These are phyloP conservation scores for Caenorhabditis becei DNA, from an alignment of 2,888 invertebrate genomes.

Conservation along the genomic window DNA sequence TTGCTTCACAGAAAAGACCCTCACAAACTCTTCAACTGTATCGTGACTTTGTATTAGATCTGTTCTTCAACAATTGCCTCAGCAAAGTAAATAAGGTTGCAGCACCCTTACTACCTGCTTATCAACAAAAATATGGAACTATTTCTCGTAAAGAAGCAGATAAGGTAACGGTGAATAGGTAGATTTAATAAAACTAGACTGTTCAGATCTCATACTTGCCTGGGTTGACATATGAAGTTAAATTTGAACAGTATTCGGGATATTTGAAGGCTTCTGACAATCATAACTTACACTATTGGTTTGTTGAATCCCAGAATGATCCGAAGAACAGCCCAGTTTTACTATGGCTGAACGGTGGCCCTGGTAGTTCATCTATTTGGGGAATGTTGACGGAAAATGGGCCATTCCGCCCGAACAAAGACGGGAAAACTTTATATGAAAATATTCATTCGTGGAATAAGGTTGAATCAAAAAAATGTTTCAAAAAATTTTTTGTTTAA, in stretches of 20 bases:
- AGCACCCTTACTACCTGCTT: conserved; percentile 50
- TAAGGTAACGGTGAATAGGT: conserved; percentile 27
- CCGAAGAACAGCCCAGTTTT: conserved; percentile 63
- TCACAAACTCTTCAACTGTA: conserved; percentile 65
- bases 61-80: conserved; percentile 62
- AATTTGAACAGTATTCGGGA: conserved; percentile 73
- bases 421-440: conserved; percentile 70
- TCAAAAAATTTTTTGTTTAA: background rate
- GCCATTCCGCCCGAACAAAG: conserved; percentile 80
- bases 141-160: conserved; percentile 51
- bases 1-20: conserved; percentile 61
- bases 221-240: conserved; percentile 66
- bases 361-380: conserved; percentile 64
- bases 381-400: conserved; percentile 83
- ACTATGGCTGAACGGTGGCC: conserved; percentile 76
- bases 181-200: background rate
- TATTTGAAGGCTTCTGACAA: conserved; percentile 66
- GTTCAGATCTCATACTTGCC: conserved; percentile 62
- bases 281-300: conserved; percentile 68
- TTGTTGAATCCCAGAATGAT: conserved; percentile 65
- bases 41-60: conserved; percentile 58
- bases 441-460: conserved; percentile 79
- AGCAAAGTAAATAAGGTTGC: conserved; percentile 62
- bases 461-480: conserved; percentile 19
- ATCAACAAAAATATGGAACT: conserved; percentile 37